phyloP scores from a whole-genome alignment of 1,140 invertebrate species.

The Drosophila bocqueti region DNA sequence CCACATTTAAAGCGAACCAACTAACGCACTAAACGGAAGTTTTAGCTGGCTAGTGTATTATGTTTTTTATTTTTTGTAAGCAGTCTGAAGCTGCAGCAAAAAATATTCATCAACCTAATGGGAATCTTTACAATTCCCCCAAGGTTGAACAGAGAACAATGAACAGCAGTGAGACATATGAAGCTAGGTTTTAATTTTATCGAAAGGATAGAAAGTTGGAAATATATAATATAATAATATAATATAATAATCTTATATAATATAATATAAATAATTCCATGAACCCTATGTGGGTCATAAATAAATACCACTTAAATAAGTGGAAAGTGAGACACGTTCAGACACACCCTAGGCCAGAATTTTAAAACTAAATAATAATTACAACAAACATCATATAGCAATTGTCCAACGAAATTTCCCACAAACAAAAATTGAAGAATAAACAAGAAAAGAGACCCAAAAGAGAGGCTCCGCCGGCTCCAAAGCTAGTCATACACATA shows the following conservation, averaged over 20 bases:
- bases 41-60: slow-evolving; percentile 24
- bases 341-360: slow-evolving; percentile 1
- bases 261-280: background rate
- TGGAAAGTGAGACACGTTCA: background rate
- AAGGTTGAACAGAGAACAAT: background rate
- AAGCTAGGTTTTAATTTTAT: background rate
- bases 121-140: background rate
- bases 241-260: background rate
- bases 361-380: slow-evolving; percentile 6
- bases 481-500: slow-evolving; percentile 6
- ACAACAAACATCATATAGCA: background rate
- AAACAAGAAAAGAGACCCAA: slow-evolving; percentile 8
- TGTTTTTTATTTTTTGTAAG: background rate
- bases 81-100: background rate
- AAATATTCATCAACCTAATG: slow-evolving; percentile 17
- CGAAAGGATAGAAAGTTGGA: background rate
- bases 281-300: background rate
- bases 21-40: slow-evolving; percentile 63
- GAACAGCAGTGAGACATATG: background rate
- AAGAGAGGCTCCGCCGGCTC: background rate
- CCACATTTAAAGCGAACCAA: slow-evolving; percentile 38
- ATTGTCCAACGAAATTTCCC: slow-evolving; percentile 17
- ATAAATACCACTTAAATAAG: background rate
- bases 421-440: slow-evolving; percentile 9
- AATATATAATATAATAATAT: background rate